These are phyloP conservation scores for Eubucco bourcierii DNA, from an alignment of 2,113 vertebrate species.

Conservation along the genomic window DNA sequence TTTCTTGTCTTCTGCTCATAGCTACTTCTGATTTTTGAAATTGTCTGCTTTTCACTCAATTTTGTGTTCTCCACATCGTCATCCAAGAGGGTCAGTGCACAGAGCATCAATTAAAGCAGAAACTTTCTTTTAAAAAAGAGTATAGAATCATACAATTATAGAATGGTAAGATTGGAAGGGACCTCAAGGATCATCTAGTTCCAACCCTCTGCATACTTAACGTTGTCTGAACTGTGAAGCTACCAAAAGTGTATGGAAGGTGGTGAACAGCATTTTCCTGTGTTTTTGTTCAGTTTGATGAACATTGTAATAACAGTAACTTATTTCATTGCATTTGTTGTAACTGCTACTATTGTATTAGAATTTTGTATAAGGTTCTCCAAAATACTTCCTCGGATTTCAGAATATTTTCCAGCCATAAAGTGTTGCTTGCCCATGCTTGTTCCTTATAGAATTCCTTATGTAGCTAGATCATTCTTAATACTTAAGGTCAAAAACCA, in stretches of 20 bases:
- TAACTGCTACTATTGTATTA: not conserved
- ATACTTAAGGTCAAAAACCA: not conserved
- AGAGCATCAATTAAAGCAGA: not conserved
- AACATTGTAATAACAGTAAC: not conserved
- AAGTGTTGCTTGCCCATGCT: not conserved
- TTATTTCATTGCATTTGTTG: not conserved
- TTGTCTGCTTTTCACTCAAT: not conserved
- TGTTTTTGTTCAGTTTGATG: not conserved
- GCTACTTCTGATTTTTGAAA: not conserved
- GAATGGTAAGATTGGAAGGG: no score
- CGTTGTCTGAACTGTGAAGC: not conserved
- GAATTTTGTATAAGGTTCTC: not conserved
- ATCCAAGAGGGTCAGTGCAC: not conserved
- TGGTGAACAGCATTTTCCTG: not conserved
- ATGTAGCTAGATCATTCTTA: not conserved
- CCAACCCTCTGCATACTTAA: no score
- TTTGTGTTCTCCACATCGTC: not conserved
- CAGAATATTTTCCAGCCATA: not conserved
- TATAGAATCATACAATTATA: no score
- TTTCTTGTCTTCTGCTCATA: not conserved
- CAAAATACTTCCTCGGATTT: not conserved
- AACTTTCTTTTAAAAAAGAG: not conserved
- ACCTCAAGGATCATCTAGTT: no score
- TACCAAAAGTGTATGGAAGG: not conserved
- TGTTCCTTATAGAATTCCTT: not conserved